Evolutionary conservation across 2,888 invertebrate genomes (phyloP).

Genomic region (Neuroscelio doddi): DNA sequence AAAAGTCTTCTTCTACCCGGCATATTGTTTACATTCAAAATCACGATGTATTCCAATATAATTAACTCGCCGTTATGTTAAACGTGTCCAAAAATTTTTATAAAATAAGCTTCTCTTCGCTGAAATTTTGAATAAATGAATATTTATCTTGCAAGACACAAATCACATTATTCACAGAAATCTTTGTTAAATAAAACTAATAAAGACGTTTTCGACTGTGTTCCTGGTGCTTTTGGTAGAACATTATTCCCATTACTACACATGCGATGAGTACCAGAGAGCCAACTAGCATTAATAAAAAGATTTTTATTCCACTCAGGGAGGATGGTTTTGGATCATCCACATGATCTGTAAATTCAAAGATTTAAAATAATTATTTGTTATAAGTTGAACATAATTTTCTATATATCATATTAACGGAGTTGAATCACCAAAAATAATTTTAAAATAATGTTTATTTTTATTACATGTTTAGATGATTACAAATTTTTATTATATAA

Average conservation of each 20-base stretch:
- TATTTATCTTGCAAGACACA: slow-evolving; percentile 5
- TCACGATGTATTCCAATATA: too few species aligned
- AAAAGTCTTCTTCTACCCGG: too few species aligned
- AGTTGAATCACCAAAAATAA: too few species aligned
- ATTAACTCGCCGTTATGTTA: too few species aligned
- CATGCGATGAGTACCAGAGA: slow-evolving; percentile 88
- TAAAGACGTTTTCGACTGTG: slow-evolving; percentile 84
- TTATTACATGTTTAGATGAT: too few species aligned
- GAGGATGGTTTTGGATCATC: slow-evolving; percentile 90
- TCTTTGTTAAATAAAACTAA: slow-evolving; percentile 25
- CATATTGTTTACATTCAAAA: too few species aligned
- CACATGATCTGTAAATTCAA: slow-evolving; percentile 79
- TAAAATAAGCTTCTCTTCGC: slow-evolving; percentile 11
- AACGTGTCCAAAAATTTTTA: background rate
- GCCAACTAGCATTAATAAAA: slow-evolving; percentile 88
- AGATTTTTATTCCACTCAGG: slow-evolving; percentile 92
- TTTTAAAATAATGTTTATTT: too few species aligned
- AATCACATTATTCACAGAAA: slow-evolving; percentile 4
- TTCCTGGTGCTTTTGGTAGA: slow-evolving; percentile 94
- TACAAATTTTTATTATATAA: too few species aligned
- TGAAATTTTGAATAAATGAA: slow-evolving; percentile 6
- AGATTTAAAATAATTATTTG: background rate
- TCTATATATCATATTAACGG: too few species aligned
- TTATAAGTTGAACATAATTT: slow-evolving; percentile 9
- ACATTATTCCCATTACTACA: slow-evolving; percentile 91